Percentiles rank a stretch among this genome's conserved stretches.
Evolutionary conservation across 2,113 vertebrate species (phyloP).

Genomic region (Zosterops japonicus): DNA sequence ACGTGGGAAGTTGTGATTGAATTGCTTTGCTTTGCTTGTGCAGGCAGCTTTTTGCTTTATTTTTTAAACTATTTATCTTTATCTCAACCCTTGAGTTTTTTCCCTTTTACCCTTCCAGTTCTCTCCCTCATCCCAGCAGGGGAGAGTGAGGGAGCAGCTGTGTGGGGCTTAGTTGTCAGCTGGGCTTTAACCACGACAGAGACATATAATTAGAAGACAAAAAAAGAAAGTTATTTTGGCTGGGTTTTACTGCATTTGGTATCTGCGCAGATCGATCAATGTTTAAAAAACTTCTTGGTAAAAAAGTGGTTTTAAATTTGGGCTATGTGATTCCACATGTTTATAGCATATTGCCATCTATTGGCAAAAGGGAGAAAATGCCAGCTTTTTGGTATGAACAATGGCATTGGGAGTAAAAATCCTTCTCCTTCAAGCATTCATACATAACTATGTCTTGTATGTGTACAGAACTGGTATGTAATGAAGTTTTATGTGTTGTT

Average conservation of each 20-base stretch:
- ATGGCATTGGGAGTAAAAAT: not conserved
- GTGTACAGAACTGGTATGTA: not conserved
- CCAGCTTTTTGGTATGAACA: not conserved
- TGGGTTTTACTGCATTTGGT: slow-evolving; percentile 41
- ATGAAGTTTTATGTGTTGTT: not conserved
- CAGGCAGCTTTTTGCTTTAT: not conserved
- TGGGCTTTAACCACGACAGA: not conserved
- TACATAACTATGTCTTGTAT: not conserved
- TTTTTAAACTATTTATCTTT: not conserved
- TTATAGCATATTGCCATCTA: slow-evolving; percentile 73
- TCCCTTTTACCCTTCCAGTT: not conserved
- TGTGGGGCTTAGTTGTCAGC: not conserved
- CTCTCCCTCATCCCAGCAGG: too few relatives aligned
- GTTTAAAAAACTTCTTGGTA: slow-evolving; percentile 22
- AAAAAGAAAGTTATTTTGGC: not conserved
- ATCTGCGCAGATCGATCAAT: slow-evolving; percentile 43
- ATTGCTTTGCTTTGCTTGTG: not conserved
- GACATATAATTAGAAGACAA: not conserved
- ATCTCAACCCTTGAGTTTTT: not conserved
- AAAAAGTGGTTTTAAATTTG: not conserved
- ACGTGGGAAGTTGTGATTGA: not conserved
- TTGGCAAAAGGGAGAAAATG: slow-evolving; percentile 8
- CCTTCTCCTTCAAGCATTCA: not conserved
- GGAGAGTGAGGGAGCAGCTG: not conserved
- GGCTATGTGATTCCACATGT: not conserved